Evolutionary conservation across 2,113 vertebrate species (phyloP).

Genomic region (Semicossyphus pulcher): DNA sequence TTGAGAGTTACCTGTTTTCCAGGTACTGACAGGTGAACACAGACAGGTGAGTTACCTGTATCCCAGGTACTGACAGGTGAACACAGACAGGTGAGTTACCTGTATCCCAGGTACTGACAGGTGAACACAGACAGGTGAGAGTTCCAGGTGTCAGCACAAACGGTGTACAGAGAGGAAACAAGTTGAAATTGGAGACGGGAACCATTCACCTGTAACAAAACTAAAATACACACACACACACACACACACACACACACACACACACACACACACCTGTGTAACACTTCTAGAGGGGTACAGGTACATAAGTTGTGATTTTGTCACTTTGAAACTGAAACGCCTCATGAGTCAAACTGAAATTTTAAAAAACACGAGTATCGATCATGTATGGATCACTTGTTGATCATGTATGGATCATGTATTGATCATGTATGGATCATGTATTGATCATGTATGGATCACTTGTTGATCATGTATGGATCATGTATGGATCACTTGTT

Average conservation of each 20-base stretch:
- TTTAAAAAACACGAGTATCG: too few relatives aligned
- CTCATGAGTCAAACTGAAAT: too few relatives aligned
- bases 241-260: not conserved
- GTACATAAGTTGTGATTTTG: too few relatives aligned
- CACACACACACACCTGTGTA: not conserved
- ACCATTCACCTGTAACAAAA: constrained; percentile 55
- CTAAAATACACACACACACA: constrained; percentile 44
- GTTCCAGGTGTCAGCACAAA: constrained; percentile 84
- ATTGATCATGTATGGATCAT: too few relatives aligned
- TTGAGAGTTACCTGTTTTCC: constrained; percentile 85
- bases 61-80: constrained; percentile 87
- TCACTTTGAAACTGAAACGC: too few relatives aligned
- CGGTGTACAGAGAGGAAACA: constrained; percentile 40
- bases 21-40: constrained; percentile 85
- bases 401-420: too few relatives aligned
- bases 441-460: too few relatives aligned
- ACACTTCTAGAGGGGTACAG: too few relatives aligned
- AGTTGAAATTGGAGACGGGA: constrained; percentile 66
- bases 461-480: too few relatives aligned
- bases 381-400: too few relatives aligned
- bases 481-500: too few relatives aligned
- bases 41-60: constrained; percentile 84
- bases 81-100: constrained; percentile 82
- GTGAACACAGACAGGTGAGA: constrained; percentile 79
- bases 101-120: constrained; percentile 87